A percentile compares a stretch with the other conserved stretches of the same genome.
Conservation (phyloP, 2,888 invertebrate species). For the Tolmerus cingulatus region DNA sequence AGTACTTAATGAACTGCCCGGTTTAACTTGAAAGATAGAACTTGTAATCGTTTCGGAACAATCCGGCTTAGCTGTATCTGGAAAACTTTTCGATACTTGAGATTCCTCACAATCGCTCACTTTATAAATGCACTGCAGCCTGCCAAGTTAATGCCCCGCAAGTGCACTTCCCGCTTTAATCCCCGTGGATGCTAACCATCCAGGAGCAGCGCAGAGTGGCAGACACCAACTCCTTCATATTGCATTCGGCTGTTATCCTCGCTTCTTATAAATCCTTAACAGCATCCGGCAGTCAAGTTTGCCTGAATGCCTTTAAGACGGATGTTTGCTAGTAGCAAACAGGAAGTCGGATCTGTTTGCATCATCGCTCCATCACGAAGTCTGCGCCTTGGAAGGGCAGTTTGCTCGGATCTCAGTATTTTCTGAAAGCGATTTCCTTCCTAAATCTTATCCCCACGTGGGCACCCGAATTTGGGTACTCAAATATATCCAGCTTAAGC, state of each 20-base stretch:
- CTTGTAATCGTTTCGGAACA: not conserved
- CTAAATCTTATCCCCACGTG: not conserved
- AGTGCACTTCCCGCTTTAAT: not conserved
- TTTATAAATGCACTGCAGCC: not conserved
- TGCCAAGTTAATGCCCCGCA: not conserved
- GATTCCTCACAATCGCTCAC: not conserved
- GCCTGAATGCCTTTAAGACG: not conserved
- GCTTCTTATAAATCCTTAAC: slow-evolving; percentile 5
- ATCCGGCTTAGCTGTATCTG: not conserved
- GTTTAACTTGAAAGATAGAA: not conserved
- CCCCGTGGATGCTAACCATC: not conserved
- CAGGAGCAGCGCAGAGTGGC: not conserved
- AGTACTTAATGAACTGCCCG: not conserved
- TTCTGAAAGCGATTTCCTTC: not conserved
- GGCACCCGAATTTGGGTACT: not conserved
- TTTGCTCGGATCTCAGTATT: not conserved
- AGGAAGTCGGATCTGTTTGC: slow-evolving; percentile 1
- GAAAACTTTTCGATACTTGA: not conserved
- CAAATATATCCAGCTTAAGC: not conserved
- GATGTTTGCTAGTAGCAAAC: slow-evolving; percentile 14
- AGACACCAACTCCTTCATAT: not conserved
- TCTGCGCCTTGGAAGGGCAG: not conserved
- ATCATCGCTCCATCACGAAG: not conserved
- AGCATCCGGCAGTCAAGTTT: slow-evolving; percentile 8
- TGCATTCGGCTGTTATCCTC: not conserved